Base-by-base conservation (phyloP, 2,797 vertebrate species). In the Scomberomorus guttatus region DNA sequence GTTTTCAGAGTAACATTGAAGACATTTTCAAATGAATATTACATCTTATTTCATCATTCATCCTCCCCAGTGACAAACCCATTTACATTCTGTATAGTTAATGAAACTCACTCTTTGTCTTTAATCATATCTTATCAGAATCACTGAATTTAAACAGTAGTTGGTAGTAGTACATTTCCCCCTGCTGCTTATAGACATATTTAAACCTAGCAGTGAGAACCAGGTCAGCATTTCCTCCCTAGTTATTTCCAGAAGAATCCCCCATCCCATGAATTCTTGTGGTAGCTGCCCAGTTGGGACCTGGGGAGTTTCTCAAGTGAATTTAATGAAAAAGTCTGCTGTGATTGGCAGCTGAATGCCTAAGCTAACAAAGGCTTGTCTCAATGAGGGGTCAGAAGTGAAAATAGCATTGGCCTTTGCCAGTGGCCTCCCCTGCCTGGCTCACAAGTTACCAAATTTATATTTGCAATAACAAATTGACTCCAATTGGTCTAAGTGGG, bases 321-420 rank as follows among this genome's bases (percentile, higher is more conserved):
- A 92, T 95, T 95, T 97, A 96, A 97, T 96, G 95, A 96, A 96
- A 95, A 94, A 90, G 68, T 82, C 86, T 82, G 79, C 79, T 84
- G 94, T 97, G 97, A 97, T 91, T 96, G 96, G 95, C 96, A 96
- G 94, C 93, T 95, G 93, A 96, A 96, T 96, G 93, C 90, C 88
- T 91, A 83, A 91, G 80, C 90, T 87, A 94, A 96, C 94, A 96
- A 96, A 96, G 81, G 77, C 85, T 79, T 18, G 72, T 65, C 85
- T 94, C 85, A 83, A 84, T 83, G 80, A 77, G 93, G 95, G 95
- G 95, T 96, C 95, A 94, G 89, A 93, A 94, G 94, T 95, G 95
- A 95, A 95, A 95, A 95, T 94, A 95, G 94, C 90, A 89, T 93
- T 94, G 94, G 93, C 94, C 90, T 92, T 87, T 93, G 92, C 93